Percentiles rank a stretch among this genome's conserved stretches.
Conservation (phyloP, 2,113 vertebrate species). For the Cariama cristata region DNA sequence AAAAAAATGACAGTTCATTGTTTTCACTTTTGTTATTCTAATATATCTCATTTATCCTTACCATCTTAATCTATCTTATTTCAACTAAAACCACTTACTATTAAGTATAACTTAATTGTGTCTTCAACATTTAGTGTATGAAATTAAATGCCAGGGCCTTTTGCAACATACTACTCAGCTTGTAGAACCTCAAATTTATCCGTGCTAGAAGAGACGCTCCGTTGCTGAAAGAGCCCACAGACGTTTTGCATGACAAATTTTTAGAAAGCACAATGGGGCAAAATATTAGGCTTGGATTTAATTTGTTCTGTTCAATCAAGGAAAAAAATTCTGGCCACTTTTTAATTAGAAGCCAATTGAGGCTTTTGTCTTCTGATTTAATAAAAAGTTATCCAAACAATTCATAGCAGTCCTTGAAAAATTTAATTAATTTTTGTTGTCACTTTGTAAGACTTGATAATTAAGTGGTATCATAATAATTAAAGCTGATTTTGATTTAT, state of each 20-base stretch:
- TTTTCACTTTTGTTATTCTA: not conserved
- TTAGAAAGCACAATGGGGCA: not conserved
- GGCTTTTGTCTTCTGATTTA: not conserved
- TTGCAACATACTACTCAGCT: not conserved
- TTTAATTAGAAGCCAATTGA: not conserved
- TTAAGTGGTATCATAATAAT: not conserved
- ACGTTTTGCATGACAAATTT: not conserved
- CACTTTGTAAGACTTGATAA: not conserved
- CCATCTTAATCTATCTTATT: not conserved
- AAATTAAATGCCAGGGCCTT: not conserved
- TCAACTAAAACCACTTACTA: not conserved
- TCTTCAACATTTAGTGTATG: not conserved
- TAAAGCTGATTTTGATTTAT: not conserved
- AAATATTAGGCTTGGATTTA: not conserved
- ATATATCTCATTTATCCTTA: not conserved
- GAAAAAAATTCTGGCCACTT: accelerated
- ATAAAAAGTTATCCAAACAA: not conserved
- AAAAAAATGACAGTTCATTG: not conserved
- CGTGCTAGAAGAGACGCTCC: accelerated
- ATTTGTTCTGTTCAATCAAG: not conserved
- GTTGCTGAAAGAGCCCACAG: not conserved
- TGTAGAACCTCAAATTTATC: not conserved
- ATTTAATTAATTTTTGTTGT: not conserved
- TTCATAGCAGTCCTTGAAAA: not conserved
- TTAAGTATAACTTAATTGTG: not conserved